phyloP scores from a whole-genome alignment of 2,113 vertebrate genomes.

The Anarrhichthys ocellatus region DNA sequence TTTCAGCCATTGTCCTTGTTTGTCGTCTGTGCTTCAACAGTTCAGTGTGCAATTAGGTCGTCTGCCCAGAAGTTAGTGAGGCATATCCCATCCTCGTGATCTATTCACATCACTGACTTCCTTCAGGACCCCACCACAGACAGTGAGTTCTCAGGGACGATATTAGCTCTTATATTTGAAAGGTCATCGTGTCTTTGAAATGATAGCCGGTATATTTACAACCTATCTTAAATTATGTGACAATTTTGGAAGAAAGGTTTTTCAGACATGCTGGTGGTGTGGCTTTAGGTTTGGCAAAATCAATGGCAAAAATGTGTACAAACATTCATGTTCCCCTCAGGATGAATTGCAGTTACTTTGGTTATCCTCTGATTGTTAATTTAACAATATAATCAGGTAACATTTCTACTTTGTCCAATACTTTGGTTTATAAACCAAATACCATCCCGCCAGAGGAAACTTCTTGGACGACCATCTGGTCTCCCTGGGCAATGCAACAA shows the following conservation, averaged over 20 bases:
- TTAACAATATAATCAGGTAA: not conserved
- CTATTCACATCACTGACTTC: constrained; percentile 25
- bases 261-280: not conserved
- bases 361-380: not conserved
- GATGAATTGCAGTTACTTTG: not conserved
- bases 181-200: not conserved
- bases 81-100: constrained; percentile 34
- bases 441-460: not conserved
- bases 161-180: not conserved
- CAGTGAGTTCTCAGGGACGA: constrained; percentile 4
- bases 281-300: not conserved
- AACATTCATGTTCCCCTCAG: not conserved
- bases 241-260: not conserved
- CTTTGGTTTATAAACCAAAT: not conserved
- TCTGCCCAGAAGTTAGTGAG: constrained; percentile 42
- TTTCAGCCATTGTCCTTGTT: constrained; percentile 23
- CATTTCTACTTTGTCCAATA: not conserved
- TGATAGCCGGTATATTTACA: not conserved
- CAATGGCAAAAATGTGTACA: not conserved
- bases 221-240: not conserved
- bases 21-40: constrained; percentile 26
- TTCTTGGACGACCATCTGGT: not conserved
- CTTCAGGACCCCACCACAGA: not conserved
- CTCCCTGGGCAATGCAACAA: not conserved
- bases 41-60: constrained; percentile 41